Conservation (phyloP, 1,140 invertebrate species). For the Pararge aegeria region DNA sequence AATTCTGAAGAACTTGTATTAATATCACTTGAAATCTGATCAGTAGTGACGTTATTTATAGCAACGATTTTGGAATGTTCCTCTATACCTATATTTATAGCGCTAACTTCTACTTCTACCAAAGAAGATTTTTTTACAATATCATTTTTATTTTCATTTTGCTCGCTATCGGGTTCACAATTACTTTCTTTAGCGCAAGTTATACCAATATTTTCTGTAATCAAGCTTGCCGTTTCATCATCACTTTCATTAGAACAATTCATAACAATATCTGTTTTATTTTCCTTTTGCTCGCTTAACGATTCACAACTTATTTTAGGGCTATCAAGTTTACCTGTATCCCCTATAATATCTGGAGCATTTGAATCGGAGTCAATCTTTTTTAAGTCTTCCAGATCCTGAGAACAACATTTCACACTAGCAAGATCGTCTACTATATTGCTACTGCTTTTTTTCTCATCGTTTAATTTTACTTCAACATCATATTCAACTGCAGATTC, state of each 20-base stretch:
- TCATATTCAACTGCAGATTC: slow-evolving; percentile 26
- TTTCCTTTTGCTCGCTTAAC: neutral
- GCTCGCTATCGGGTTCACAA: neutral
- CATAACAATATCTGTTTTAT: neutral
- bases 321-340: neutral
- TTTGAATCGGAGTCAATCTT: neutral
- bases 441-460: neutral
- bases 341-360: neutral
- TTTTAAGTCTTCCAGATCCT: neutral
- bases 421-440: neutral
- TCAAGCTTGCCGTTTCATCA: neutral
- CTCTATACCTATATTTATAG: neutral
- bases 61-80: neutral
- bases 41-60: neutral
- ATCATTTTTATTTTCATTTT: neutral
- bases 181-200: neutral
- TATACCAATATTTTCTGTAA: too few species aligned
- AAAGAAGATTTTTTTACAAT: neutral
- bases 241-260: neutral
- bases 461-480: neutral
- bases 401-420: neutral
- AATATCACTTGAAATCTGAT: neutral
- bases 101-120: neutral
- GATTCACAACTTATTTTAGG: neutral
- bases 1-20: neutral